A percentile compares a stretch with the other conserved stretches of the same genome.
Conservation (phyloP, 1,140 invertebrate genomes). For the Drosophila novamexicana region DNA sequence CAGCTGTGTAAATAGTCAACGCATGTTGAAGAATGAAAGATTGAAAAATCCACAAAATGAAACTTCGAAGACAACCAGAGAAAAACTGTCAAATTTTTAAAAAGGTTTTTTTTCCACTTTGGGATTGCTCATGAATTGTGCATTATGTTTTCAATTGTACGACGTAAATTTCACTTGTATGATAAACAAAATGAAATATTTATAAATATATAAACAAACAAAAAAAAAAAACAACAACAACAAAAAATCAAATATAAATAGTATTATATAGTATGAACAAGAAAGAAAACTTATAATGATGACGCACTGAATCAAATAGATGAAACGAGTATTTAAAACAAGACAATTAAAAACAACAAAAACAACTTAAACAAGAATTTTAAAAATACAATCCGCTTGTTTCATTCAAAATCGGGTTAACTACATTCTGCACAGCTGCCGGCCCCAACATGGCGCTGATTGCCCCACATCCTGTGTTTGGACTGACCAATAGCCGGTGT, state of each 20-base stretch:
- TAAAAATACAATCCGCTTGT: constrained; percentile 49
- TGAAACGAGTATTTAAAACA: constrained; percentile 81
- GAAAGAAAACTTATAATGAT: constrained; percentile 63
- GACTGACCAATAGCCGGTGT: constrained; percentile 45
- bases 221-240: constrained; percentile 22
- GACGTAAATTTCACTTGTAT: constrained; percentile 77
- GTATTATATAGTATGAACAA: constrained; percentile 44
- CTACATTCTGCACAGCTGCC: constrained; percentile 41
- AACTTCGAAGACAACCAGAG: constrained; percentile 1
- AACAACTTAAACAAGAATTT: constrained; percentile 65
- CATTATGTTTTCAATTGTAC: constrained; percentile 44
- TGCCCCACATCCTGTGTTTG: constrained; percentile 47
- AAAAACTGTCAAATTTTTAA: constrained; percentile 33
- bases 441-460: constrained; percentile 48
- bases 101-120: constrained; percentile 37
- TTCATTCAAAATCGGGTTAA: constrained; percentile 35
- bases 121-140: constrained; percentile 40
- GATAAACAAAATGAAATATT: constrained; percentile 64
- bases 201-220: constrained; percentile 22
- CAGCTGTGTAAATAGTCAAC: constrained; percentile 78
- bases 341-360: constrained; percentile 66
- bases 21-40: constrained; percentile 43
- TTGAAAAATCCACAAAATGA: constrained; percentile 9
- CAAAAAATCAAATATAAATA: constrained; percentile 57
- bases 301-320: constrained; percentile 84